Percentiles rank a stretch among this genome's conserved stretches.
Evolutionary conservation across 2,113 vertebrate species (phyloP).

Genomic region (Oryzias celebensis): DNA sequence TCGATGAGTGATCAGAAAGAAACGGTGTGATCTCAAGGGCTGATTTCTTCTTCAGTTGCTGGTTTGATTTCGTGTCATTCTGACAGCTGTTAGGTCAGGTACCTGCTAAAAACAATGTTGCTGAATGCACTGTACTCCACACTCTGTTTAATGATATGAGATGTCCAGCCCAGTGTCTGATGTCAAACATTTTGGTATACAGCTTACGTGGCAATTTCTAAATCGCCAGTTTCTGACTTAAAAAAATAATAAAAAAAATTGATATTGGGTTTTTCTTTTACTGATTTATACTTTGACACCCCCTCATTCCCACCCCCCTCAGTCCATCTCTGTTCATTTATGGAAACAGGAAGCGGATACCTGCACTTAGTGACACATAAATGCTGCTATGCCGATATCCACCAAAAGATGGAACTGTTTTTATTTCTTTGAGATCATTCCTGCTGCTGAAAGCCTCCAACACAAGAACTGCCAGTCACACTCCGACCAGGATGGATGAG

Average conservation of each 20-base stretch:
- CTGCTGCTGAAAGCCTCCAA: constrained; percentile 32
- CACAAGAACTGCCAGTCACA: constrained; percentile 20
- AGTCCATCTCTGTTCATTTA: no score
- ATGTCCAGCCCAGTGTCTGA: constrained; percentile 64
- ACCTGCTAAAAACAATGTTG: constrained; percentile 33
- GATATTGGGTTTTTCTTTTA: no score
- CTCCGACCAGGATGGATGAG: constrained; percentile 16
- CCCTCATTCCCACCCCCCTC: no score
- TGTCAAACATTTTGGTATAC: constrained; percentile 59
- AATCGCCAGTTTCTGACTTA: constrained; percentile 11
- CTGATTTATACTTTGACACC: no score
- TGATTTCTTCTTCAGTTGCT: constrained; percentile 64
- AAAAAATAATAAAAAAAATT: no score
- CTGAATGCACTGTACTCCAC: constrained; percentile 25
- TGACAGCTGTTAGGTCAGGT: constrained; percentile 56
- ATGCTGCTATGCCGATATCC: constrained; percentile 54
- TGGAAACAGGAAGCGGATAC: constrained; percentile 1
- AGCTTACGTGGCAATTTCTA: constrained; percentile 46
- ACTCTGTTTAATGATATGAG: constrained; percentile 44
- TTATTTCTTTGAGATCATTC: constrained; percentile 29
- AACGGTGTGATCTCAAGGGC: constrained; percentile 74
- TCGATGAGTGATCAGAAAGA: constrained; percentile 56
- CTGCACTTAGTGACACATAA: constrained; percentile 31
- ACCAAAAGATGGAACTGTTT: constrained; percentile 56
- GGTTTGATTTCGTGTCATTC: constrained; percentile 39